Evolutionary conservation across 2,113 vertebrate genomes (phyloP), one percentile per base, ranked within the genome.

Genomic region (Coracopsis vasa): DNA sequence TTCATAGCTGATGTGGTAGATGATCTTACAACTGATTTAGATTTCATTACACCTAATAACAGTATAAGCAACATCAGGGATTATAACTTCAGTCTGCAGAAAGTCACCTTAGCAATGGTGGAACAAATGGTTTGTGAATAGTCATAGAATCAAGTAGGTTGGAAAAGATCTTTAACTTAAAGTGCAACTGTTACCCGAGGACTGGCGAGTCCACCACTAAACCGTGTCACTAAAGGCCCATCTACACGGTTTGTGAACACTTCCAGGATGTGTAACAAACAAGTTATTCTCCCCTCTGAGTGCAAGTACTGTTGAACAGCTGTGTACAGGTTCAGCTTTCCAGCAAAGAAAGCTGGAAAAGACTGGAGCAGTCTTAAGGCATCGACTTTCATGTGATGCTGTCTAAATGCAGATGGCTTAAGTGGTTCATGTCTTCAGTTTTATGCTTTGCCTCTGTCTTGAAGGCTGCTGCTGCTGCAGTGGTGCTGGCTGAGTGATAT

Each of bases 331-430:
- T 80, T 93, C 62, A 80, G 3, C 60, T 86, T 88, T 9, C 58
- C 71, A 80, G 53, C 1, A 3, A 31, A 77, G 53, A 62, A 86
- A 83, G 67, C 71, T 86, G 67, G 64, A 39, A 69, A 41, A 81
- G 79, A 31, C 31, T 17, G 16, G 28, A n/a, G 10, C 64, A 61
- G 64, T 70, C 71, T 25, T 44, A 65, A 70, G 64, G 8, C 62
- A 41, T 77, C 1, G 3, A 1, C 41, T 92, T n/a, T 13, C 50
- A 44, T 23, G 74, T 88, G 86, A 58, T 83, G 41, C 58, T 86
- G 90, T 90, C 90, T 86, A 61, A 94, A 73, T 65, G 82, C 94
- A 92, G 86, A 93, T 80, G 94, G 66, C 58, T 69, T 47, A 72
- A 90, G 58, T 80, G 71, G 31, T 90, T 92, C 48, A 53, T 58